Percentiles rank a stretch among this genome's conserved stretches.
phyloP scores from a whole-genome alignment of 2,113 vertebrate species.

The Callaeas wilsoni region DNA sequence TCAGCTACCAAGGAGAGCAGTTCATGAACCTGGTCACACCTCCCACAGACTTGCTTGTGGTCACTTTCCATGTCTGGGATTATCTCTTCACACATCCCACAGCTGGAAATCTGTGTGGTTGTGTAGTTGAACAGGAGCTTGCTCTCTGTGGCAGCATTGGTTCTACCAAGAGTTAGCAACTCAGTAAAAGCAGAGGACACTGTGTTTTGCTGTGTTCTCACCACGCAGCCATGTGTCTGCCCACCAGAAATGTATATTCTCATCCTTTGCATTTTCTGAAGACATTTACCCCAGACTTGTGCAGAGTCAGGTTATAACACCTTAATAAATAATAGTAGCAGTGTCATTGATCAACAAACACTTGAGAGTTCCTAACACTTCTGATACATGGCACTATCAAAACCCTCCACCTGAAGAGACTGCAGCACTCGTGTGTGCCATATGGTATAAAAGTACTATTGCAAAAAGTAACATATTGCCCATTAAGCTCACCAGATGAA shows the following conservation, averaged over 20 bases:
- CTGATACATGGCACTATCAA: not conserved
- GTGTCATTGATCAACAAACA: not conserved
- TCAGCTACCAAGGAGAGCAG: not conserved
- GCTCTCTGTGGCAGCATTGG: not conserved
- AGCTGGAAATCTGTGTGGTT: not conserved
- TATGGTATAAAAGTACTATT: not conserved
- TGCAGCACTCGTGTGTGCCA: not conserved
- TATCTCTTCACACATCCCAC: not conserved
- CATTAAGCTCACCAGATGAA: not conserved
- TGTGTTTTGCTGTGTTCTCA: not conserved
- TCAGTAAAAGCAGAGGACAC: not conserved
- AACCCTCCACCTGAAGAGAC: not conserved
- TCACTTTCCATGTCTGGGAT: not conserved
- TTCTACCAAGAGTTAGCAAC: not conserved
- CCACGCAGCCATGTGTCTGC: accelerated
- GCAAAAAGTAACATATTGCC: not conserved
- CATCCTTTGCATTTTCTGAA: not conserved
- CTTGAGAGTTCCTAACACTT: not conserved
- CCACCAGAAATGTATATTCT: not conserved
- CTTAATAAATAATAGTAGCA: not conserved
- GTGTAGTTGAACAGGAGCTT: not conserved
- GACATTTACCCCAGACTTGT: not conserved
- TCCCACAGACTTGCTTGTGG: not conserved
- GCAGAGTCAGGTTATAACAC: not conserved
- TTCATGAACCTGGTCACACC: not conserved